phyloP scores from a whole-genome alignment of 2,113 vertebrate species.

The Eurystomus gularis region DNA sequence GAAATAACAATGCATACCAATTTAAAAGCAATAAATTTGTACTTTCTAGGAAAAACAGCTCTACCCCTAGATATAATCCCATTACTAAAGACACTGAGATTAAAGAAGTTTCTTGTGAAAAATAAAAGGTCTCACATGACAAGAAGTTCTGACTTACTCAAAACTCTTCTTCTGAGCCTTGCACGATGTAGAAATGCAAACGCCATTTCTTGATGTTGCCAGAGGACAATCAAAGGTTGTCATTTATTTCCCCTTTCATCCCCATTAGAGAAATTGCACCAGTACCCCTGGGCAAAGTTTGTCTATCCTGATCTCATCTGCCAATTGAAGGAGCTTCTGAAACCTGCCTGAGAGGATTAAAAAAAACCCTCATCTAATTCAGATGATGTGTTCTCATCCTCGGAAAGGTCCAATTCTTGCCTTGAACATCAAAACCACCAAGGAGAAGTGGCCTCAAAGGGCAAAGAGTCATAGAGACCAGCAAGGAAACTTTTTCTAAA shows the following conservation, averaged over 20 bases:
- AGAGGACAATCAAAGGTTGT: conserved; percentile 8
- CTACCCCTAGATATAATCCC: background rate
- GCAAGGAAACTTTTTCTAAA: background rate
- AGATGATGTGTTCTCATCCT: background rate
- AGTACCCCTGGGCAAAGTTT: background rate
- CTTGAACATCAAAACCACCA: background rate
- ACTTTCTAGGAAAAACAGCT: background rate
- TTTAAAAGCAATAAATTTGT: background rate
- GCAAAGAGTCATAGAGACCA: background rate
- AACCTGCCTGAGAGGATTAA: background rate
- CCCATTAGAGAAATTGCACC: conserved; percentile 11
- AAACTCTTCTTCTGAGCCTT: background rate
- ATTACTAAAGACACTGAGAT: background rate
- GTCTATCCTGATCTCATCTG: background rate
- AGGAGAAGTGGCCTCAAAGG: background rate
- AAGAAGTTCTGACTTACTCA: background rate
- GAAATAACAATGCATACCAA: background rate
- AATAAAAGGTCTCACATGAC: background rate
- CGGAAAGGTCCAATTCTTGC: background rate
- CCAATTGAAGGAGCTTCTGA: background rate
- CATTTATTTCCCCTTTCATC: background rate
- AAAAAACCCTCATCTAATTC: background rate
- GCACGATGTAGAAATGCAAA: background rate
- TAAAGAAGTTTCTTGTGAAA: background rate
- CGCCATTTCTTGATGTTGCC: background rate